Evolutionary conservation across 2,113 vertebrate genomes (phyloP), one percentile per base, ranked within the genome.

Genomic region (Elephantulus edwardii): DNA sequence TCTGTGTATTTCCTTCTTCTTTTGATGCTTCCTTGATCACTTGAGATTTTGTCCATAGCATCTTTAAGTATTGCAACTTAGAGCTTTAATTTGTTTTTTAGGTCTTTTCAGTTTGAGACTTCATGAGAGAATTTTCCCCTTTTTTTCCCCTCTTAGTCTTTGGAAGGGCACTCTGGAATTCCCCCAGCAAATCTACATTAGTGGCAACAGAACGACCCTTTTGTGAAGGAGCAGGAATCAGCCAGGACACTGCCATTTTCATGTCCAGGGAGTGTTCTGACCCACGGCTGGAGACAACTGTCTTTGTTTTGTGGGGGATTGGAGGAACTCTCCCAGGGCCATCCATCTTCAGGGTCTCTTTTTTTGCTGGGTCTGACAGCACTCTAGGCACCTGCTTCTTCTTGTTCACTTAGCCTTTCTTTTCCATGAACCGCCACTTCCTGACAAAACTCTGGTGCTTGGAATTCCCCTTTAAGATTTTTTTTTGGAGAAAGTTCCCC

Each of bases 371-470:
- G n/a, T 86, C 91, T 9, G 86, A 80, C 64, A 28, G 71, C 24
- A 75, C 13, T 14, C 64, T 40, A 24, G 79, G 9, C 0, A 30
- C 56, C 74, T 95, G 96, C 3, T 95, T 95, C 91, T 97, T 96
- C 87, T 97, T 97, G n/a, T 93, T 96, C 38, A 93, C 95, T 66
- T 97, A 42, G 28, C 94, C 95, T 1, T 93, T 97, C 0, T 44
- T 90, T 84, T 98, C 96, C 30, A 98, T 83, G 64, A 91, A 40
- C 12, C 78, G 92, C 33, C 97, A 96, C 46, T 87, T 97, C 40
- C 74, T 97, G 11, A 96, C 33, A 82, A 98, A 98, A 0, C 40
- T 48, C 33, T 30, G 44, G 72, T 97, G 97, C 83, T 97, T 98
- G 0, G 30, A 62, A 75, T 97, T 98, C 2, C 91, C 94, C 26